phyloP scores from a whole-genome alignment of 2,888 invertebrate species.

The Bimastos eiseni region DNA sequence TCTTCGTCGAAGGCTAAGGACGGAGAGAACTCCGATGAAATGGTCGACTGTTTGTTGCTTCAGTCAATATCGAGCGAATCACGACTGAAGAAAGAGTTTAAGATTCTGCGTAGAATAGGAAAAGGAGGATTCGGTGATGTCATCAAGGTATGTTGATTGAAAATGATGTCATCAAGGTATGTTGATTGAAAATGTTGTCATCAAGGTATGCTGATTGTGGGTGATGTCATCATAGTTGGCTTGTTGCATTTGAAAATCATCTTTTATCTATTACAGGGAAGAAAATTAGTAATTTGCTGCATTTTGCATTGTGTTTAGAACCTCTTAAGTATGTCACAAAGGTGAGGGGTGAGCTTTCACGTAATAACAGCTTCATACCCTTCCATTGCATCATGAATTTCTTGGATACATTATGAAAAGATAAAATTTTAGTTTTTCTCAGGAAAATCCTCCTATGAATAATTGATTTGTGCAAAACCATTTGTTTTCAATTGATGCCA shows the following conservation, averaged over 20 bases:
- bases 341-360: not conserved
- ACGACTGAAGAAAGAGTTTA: constrained; percentile 68
- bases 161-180: not conserved
- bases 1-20: constrained; percentile 8
- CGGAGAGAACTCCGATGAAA: constrained; percentile 32
- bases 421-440: too few species aligned
- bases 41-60: constrained; percentile 39
- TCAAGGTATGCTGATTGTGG: constrained; percentile 66
- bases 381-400: not conserved
- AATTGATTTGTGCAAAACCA: too few species aligned
- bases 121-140: constrained; percentile 96
- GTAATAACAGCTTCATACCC: not conserved
- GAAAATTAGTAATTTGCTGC: not conserved
- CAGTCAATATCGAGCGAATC: constrained; percentile 59
- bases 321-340: too few species aligned
- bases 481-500: not conserved
- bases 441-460: too few species aligned
- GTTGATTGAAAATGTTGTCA: constrained; percentile 72
- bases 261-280: not conserved
- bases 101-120: constrained; percentile 78
- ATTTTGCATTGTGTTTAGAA: not conserved
- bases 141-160: constrained; percentile 68
- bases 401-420: not conserved
- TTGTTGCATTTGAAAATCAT: not conserved
- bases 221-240: not conserved